These are phyloP conservation scores for Smittia sp. DNA, from an alignment of 2,888 invertebrate species.

Conservation along the genomic window DNA sequence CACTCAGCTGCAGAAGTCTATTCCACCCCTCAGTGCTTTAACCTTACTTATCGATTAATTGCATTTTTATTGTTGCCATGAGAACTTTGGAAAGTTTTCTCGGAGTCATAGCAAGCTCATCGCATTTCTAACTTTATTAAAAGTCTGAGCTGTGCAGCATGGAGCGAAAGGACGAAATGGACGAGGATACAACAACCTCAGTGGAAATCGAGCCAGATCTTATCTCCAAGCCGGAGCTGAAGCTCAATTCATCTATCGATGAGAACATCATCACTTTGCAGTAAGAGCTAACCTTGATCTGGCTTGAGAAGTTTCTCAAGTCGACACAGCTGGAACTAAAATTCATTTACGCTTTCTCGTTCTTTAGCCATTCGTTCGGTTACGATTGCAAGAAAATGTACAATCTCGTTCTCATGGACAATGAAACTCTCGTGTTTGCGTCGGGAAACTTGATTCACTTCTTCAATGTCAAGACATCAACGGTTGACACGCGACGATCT, in stretches of 20 bases:
- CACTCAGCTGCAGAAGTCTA: no score
- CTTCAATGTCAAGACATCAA: slow-evolving; percentile 63
- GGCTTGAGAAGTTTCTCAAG: neutral
- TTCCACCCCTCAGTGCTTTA: no score
- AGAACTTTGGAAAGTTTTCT: no score
- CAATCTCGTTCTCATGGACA: slow-evolving; percentile 76
- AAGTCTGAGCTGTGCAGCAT: no score
- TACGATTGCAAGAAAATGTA: slow-evolving; percentile 79
- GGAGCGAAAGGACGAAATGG: neutral
- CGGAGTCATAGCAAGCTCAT: no score
- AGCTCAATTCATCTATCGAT: slow-evolving; percentile 24
- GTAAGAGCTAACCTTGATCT: slow-evolving; percentile 7
- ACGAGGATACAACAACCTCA: neutral
- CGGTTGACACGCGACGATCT: slow-evolving; percentile 65
- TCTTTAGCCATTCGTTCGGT: slow-evolving; percentile 74
- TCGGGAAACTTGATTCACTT: slow-evolving; percentile 81
- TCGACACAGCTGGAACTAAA: no score
- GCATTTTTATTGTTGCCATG: no score
- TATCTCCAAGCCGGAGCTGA: slow-evolving; percentile 19
- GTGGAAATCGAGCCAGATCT: neutral
- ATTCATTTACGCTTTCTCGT: neutral
- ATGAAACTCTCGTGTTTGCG: slow-evolving; percentile 70
- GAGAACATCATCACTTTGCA: slow-evolving; percentile 36
- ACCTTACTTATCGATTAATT: no score
- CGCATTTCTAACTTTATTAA: no score